These are phyloP conservation scores for Nasonia longicornis DNA, from an alignment of 1,140 invertebrate species.

Conservation along the genomic window DNA sequence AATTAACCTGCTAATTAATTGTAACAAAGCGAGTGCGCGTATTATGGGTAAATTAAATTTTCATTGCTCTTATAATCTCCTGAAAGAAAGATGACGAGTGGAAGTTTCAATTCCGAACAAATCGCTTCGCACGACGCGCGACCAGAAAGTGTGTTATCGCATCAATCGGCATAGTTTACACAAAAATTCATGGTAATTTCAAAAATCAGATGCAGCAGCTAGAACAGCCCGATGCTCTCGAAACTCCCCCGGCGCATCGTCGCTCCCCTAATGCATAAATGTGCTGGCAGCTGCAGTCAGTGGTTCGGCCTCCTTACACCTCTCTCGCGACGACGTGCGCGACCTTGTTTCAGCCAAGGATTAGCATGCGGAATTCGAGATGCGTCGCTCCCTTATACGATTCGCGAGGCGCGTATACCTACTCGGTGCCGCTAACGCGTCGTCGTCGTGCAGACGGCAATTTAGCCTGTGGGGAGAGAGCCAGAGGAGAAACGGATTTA, in stretches of 20 bases:
- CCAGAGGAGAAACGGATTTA: not conserved
- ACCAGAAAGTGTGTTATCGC: not conserved
- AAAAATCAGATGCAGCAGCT: conserved; percentile 3
- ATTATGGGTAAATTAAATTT: not conserved
- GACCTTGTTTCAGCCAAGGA: conserved; percentile 7
- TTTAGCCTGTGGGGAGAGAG: not conserved
- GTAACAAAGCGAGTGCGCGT: not conserved
- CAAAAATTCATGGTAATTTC: not conserved
- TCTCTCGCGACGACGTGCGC: not conserved
- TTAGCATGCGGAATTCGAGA: conserved; percentile 16
- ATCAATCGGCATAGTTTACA: too few species aligned
- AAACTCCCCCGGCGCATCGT: not conserved
- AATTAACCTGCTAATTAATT: not conserved
- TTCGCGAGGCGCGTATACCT: not conserved
- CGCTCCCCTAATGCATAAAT: not conserved
- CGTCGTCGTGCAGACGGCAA: not conserved
- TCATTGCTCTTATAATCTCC: not conserved
- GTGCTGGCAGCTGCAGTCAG: not conserved
- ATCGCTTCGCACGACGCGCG: not conserved
- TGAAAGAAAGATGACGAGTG: too few species aligned
- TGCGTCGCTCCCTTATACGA: not conserved
- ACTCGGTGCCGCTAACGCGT: not conserved
- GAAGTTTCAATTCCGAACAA: not conserved
- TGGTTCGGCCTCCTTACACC: not conserved
- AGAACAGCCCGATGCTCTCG: too few species aligned